Base-by-base conservation (phyloP, 2,888 invertebrate species). In the Athalia circularis region DNA sequence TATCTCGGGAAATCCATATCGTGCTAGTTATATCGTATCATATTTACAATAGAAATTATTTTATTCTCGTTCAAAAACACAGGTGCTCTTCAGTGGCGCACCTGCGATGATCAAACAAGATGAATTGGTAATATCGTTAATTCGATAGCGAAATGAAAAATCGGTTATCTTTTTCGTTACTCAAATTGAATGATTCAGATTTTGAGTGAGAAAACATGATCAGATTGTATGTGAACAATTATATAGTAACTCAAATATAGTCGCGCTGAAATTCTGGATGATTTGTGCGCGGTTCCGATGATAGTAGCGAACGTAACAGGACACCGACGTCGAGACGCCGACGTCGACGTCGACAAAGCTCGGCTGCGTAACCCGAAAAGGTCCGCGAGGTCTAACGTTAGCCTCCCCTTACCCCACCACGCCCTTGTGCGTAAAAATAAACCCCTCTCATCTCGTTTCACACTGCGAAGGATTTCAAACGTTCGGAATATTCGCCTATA, bases 331-430 rank as follows among this genome's bases (percentile, higher is more conserved):
- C 76, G 52, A 57, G 54, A 52, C 72, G 77, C 70, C 80, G n/a
- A n/a, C 80, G 78, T 79, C 80, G 81, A 80, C 81, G 82, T 82
- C 81, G 82, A 82, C 84, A 84, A 81, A 81, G 83, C 80, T 83
- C 83, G 82, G 76, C 83, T 79, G 81, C 87, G 85, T 88, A 88
- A 88, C 90, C 89, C 89, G 88, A 90, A 90, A 90, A 87, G 90
- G 90, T 86, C 86, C 87, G 88, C 82, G 81, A 80, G 80, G 77
- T 79, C 82, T 80, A 81, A 82, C 81, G 82, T 79, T 81, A 81
- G 80, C 81, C 74, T 80, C 82, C 81, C 85, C 82, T 82, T 61
- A 76, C 77, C 82, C 81, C 81, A 80, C 81, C 83, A 82, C 75
- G 80, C 80, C 72, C 82, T 78, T 81, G 78, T 81, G 87, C 80